Evolutionary conservation across 2,797 vertebrate genomes (phyloP), one percentile per base, ranked within the genome.

Genomic region (Anolis apletophallus): DNA sequence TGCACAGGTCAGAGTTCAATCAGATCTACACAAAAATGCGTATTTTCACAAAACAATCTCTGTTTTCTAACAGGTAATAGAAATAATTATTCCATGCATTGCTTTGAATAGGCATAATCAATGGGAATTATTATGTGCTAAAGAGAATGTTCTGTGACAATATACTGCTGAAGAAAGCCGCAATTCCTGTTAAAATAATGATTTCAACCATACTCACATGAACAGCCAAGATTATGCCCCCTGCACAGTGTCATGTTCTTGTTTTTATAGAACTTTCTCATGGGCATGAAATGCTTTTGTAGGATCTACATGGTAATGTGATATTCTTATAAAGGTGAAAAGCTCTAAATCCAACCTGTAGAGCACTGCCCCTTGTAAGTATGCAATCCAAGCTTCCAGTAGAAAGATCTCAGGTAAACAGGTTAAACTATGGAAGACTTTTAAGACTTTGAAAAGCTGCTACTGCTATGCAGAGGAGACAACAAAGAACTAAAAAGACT

Each of bases 51-150:
- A 89, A 94, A 95, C 90, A 88, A 90, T 90, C 89, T 36, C n/a
- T 88, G 91, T 89, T 96, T 96, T 95, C 95, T 96, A 94, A 96
- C 69, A 94, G 91, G 83, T 76, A 84, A 93, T 88, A 93, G 93
- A 95, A 95, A 95, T 92, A 90, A 90, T 46, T 91, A 94, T 87
- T 86, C 92, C 21, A 40, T 32, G 79, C 32, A 54, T 94, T 95
- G 93, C 83, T 93, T 94, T 88, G 85, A 88, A 86, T 8, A 91
- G 81, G 87, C 88, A 94, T 29, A 69, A n/a, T 92, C 54, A 90
- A 77, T 74, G 72, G 78, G 55, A 82, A 71, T 87, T 87, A 90
- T 61, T 59, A 85, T 87, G 88, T 87, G 89, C 83, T 92, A 90
- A 87, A 90, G 87, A 80, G 67, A 32, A 91, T 90, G 86, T 89